Evolutionary conservation across 2,797 vertebrate genomes (phyloP).

Genomic region (Brachyrhaphis roseni): DNA sequence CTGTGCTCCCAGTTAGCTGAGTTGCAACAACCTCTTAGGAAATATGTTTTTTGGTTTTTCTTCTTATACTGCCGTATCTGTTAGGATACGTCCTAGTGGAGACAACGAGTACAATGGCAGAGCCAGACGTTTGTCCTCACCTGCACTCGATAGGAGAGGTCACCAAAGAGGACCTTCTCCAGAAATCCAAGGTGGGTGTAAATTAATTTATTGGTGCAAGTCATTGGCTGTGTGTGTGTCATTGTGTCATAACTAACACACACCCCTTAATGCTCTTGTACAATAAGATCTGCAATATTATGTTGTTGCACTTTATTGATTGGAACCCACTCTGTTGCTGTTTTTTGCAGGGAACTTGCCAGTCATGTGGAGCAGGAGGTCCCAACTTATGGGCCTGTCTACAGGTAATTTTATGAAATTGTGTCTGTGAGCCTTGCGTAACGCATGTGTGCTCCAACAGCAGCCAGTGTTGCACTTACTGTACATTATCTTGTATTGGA

Average conservation of each 20-base stretch:
- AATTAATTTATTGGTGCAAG: not conserved
- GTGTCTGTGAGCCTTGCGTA: not conserved
- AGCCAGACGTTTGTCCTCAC: conserved; percentile 90
- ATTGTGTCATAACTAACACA: not conserved
- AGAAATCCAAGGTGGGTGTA: conserved; percentile 91
- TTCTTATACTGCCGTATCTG: conserved; percentile 17
- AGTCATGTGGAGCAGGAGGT: conserved; percentile 93
- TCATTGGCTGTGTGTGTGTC: conserved; percentile 1
- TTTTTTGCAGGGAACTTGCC: conserved; percentile 89
- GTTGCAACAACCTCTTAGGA: conserved; percentile 31
- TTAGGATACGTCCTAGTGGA: conserved; percentile 37
- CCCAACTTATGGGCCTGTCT: conserved; percentile 99
- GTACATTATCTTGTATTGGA: conserved; percentile 4
- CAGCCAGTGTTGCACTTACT: not conserved
- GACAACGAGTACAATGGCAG: conserved; percentile 82
- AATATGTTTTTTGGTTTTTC: conserved; percentile 15
- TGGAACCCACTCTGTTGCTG: not conserved
- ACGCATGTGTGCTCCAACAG: not conserved
- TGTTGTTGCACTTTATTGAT: not conserved
- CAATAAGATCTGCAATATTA: not conserved
- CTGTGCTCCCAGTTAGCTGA: conserved; percentile 38
- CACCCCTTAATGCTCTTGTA: not conserved
- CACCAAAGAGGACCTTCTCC: conserved; percentile 93
- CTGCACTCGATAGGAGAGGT: conserved; percentile 95
- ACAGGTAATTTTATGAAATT: conserved; percentile 82